Conservation (phyloP, 1,140 invertebrate genomes). For the Aphelenchoides fujianensis region DNA sequence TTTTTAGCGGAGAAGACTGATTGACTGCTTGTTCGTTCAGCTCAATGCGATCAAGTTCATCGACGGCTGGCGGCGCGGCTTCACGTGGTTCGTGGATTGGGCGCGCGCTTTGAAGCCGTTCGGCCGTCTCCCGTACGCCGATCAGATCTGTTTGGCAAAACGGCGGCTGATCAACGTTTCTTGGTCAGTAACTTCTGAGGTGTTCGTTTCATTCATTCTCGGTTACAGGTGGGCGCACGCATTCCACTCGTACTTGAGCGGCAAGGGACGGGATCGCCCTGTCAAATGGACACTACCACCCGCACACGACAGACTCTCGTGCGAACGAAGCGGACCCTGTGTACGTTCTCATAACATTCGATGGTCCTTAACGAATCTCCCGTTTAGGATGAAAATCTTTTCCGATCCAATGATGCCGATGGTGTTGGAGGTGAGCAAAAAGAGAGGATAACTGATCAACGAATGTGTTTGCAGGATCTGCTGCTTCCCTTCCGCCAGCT, state of each 20-base stretch:
- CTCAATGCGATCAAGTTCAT: not conserved
- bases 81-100: not conserved
- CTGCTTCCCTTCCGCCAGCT: not conserved
- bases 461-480: too few relatives aligned
- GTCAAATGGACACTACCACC: slow-evolving; percentile 10
- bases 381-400: not conserved
- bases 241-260: not conserved
- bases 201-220: too few relatives aligned
- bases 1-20: too few relatives aligned
- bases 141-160: slow-evolving; percentile 15
- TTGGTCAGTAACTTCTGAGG: too few relatives aligned
- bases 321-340: not conserved
- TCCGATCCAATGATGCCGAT: not conserved
- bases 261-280: not conserved
- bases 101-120: not conserved
- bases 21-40: not conserved
- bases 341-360: too few relatives aligned
- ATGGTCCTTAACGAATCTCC: too few relatives aligned
- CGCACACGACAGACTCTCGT: not conserved
- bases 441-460: too few relatives aligned
- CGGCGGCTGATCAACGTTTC: not conserved
- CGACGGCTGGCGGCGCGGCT: not conserved
- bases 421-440: too few relatives aligned
- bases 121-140: not conserved
- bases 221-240: not conserved